Base-by-base conservation (phyloP, 2,797 vertebrate species). In the Sebastes paucispinis region DNA sequence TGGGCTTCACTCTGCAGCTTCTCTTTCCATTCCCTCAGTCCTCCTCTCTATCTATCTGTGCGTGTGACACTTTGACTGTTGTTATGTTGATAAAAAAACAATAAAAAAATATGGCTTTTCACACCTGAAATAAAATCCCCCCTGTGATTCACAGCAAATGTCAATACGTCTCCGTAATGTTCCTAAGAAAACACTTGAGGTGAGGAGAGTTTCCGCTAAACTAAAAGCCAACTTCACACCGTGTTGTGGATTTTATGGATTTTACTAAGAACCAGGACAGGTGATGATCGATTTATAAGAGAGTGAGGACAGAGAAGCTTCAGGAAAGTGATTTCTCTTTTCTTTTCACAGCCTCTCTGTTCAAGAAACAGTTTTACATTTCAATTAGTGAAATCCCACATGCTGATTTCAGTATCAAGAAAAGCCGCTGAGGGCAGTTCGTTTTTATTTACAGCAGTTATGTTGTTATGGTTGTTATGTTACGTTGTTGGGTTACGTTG, bases 11-110 rank as follows among this genome's bases (percentile, higher is more conserved):
- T 70, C 57, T 74, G 62, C 82, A 81, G 81, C 78, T 78, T 57
- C 60, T 62, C 74, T 87, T 87, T 90, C 88, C 89, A 75, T 80
- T 87, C 39, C 16, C 90, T 91, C 85, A 73, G 12, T 63, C 6
- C 6, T 39, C 58, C 20, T 62, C 43, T 84, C 27, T 54, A 54
- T 82, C 73, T 60, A 54, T 82, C 73, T 60, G 16, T n/a, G 59
- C 20, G 62, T 18, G 64, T 10, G 52, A 69, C 67, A 71, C 25
- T 73, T n/a, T 34, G 47, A 12, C 60, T 64, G 75, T 67, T 75
- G 58, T 64, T 52, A 29, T 31, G 79, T 27, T 64, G 69, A 75
- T 63, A 10, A 65, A 73, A 50, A 59, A 5, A 24, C 34, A 34
- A 7, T 4, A 34, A 3, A 9, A 34, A 75, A 82, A 62, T 24